Conservation (phyloP, 2,888 invertebrate species). For the Trichopoda pennipes region DNA sequence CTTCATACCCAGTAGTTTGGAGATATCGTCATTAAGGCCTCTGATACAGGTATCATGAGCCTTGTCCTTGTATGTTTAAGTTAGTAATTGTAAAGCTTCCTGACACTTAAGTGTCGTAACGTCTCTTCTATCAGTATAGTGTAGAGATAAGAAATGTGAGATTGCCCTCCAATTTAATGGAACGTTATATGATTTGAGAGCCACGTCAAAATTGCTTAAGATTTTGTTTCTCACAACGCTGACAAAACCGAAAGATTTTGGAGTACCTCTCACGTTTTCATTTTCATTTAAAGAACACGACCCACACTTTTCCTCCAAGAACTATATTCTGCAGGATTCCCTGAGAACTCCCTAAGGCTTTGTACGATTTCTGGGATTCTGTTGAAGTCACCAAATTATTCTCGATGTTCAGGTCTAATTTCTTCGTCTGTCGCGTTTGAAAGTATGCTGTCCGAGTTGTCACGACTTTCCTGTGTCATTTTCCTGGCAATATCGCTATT, state of each 20-base stretch:
- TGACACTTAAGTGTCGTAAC: slow-evolving; percentile 1
- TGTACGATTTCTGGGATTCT: no score
- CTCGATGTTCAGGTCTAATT: no score
- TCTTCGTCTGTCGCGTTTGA: no score
- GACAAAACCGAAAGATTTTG: neutral
- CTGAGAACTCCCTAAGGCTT: neutral
- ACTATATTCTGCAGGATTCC: neutral
- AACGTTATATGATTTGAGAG: slow-evolving; percentile 3
- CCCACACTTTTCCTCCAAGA: neutral
- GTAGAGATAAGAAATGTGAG: neutral
- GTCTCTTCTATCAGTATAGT: slow-evolving; percentile 7
- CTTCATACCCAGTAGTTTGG: neutral
- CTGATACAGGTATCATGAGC: neutral
- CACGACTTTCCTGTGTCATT: no score
- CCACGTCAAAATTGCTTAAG: neutral
- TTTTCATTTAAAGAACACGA: neutral
- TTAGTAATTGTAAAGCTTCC: neutral
- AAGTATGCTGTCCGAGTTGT: no score
- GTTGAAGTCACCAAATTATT: no score
- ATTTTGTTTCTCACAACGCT: neutral
- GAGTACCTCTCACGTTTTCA: neutral
- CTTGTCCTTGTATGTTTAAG: neutral
- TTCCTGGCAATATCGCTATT: no score
- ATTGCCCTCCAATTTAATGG: slow-evolving; percentile 5
- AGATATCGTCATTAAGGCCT: neutral